Conservation (phyloP, 1,140 invertebrate genomes). For the Leptinotarsa defecta region DNA sequence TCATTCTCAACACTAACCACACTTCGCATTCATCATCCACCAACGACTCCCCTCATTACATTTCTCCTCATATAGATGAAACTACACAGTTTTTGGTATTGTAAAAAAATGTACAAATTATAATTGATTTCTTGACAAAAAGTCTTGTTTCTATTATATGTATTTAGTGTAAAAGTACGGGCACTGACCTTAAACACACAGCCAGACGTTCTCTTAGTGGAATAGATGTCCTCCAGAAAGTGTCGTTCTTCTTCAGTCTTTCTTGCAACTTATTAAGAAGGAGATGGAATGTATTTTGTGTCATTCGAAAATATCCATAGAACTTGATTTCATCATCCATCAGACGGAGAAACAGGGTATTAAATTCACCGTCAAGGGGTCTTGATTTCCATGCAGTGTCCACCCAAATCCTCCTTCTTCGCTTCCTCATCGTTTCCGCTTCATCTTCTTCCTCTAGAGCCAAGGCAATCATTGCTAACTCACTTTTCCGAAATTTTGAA, state of each 20-base stretch:
- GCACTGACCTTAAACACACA: constrained; percentile 23
- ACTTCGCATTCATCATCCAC: no score
- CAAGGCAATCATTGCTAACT: neutral
- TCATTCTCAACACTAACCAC: no score
- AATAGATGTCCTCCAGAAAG: constrained; percentile 8
- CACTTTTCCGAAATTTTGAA: neutral
- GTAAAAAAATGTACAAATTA: no score
- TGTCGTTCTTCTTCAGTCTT: neutral
- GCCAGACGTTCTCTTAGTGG: no score
- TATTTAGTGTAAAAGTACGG: constrained; percentile 39
- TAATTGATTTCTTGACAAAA: no score
- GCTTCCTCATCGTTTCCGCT: neutral
- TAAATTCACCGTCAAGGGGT: neutral
- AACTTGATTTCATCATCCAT: no score
- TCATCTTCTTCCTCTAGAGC: neutral
- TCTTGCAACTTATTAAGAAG: constrained; percentile 21
- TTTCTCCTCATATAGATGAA: no score
- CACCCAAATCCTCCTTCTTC: neutral
- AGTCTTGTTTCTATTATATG: neutral
- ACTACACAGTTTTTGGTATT: no score
- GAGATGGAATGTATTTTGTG: constrained; percentile 10
- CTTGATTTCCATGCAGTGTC: neutral
- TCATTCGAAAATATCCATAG: constrained; percentile 11
- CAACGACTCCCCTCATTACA: no score
- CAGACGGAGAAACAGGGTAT: neutral